A percentile compares a stretch with the other conserved stretches of the same genome.
Evolutionary conservation across 2,888 invertebrate genomes (phyloP).

Genomic region (Macrostomum cliftonense): DNA sequence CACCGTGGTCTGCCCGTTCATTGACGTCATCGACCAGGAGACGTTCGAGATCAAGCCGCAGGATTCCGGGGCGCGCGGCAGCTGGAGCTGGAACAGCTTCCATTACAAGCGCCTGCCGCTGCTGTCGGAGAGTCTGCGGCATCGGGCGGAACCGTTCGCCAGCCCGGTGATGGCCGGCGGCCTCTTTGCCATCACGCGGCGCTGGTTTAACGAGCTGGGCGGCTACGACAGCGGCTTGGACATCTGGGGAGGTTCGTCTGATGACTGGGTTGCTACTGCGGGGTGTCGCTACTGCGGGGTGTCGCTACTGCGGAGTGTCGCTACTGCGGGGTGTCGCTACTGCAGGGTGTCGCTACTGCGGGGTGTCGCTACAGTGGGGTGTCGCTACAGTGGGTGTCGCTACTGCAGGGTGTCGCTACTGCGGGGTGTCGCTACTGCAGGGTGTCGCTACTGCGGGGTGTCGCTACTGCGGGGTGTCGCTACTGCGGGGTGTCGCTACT

Average conservation of each 20-base stretch:
- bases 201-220: conserved; percentile 77
- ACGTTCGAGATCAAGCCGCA: conserved; percentile 49
- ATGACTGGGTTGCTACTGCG: no score
- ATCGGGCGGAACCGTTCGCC: background rate
- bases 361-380: no score
- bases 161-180: conserved; percentile 80
- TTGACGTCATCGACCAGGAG: conserved; percentile 83
- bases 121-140: background rate
- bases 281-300: no score
- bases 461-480: no score
- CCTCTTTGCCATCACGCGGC: conserved; percentile 72
- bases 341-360: no score
- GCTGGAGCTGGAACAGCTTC: background rate
- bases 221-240: conserved; percentile 79
- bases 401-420: no score
- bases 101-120: background rate
- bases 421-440: no score
- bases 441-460: no score
- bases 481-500: no score
- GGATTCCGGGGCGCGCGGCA: background rate
- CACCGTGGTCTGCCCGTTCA: conserved; percentile 56
- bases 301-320: no score
- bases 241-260: conserved; percentile 55
- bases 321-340: no score
- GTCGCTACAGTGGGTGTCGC: no score